Conservation (phyloP, 2,113 vertebrate genomes). For the Amphilophus citrinellus region DNA sequence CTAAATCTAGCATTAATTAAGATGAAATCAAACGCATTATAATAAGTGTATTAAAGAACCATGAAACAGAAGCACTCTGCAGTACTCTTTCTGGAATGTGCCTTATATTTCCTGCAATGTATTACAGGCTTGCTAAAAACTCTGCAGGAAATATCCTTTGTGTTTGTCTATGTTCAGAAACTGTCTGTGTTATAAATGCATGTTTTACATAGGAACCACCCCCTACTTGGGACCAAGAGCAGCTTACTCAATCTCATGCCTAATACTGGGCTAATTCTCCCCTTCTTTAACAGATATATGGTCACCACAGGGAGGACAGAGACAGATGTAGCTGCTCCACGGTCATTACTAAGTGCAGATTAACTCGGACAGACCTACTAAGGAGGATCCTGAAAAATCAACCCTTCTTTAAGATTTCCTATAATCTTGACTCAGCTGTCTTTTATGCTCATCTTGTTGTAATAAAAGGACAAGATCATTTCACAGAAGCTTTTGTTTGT, state of each 20-base stretch:
- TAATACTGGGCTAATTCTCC: conserved; percentile 55
- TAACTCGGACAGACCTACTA: conserved; percentile 32
- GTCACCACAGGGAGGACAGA: conserved; percentile 49
- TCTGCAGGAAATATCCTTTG: conserved; percentile 27
- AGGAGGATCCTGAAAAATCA: conserved; percentile 31
- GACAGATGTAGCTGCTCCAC: conserved; percentile 56
- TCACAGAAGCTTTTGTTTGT: conserved; percentile 39
- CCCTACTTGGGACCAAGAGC: conserved; percentile 37
- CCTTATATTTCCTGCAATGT: not conserved
- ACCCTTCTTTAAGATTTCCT: conserved; percentile 36
- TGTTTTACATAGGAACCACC: conserved; percentile 38
- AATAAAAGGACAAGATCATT: conserved; percentile 46
- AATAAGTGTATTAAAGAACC: not conserved
- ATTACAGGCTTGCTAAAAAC: not conserved
- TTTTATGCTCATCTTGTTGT: conserved; percentile 34
- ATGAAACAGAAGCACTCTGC: not conserved
- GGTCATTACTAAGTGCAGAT: conserved; percentile 46
- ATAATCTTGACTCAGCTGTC: conserved; percentile 12
- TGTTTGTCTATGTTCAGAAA: conserved; percentile 42
- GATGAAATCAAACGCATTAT: not conserved
- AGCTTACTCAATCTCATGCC: conserved; percentile 63
- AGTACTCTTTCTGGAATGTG: not conserved
- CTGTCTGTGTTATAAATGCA: conserved; percentile 43
- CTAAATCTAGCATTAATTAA: not conserved
- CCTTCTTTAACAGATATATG: conserved; percentile 25